phyloP scores from a whole-genome alignment of 2,888 invertebrate genomes.

The Dione juno region DNA sequence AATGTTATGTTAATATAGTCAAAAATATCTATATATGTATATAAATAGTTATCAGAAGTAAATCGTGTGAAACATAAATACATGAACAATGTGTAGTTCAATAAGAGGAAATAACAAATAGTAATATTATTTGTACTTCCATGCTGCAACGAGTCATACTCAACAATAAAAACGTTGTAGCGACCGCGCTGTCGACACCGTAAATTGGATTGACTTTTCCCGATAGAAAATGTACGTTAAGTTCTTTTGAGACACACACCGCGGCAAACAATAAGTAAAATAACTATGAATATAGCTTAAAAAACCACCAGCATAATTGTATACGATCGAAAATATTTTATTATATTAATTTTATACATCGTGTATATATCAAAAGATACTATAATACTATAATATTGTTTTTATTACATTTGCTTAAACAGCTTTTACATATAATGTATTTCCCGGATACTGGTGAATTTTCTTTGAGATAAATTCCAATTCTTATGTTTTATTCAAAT shows the following conservation, averaged over 20 bases:
- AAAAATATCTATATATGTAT: background rate
- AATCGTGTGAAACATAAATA: conserved; percentile 13
- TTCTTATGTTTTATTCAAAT: conserved; percentile 13
- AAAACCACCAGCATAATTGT: background rate
- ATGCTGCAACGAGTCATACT: conserved; percentile 50
- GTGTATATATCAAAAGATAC: too few relatives aligned
- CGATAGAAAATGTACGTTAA: conserved; percentile 36
- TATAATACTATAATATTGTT: background rate
- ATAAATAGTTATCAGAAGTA: background rate
- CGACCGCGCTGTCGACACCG: conserved; percentile 63
- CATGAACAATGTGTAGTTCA: conserved; percentile 6
- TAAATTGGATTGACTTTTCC: conserved; percentile 66
- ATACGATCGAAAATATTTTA: too few relatives aligned
- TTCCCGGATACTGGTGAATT: background rate
- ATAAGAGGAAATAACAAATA: conserved; percentile 23
- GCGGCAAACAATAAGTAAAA: conserved; percentile 21
- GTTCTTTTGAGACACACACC: conserved; percentile 31
- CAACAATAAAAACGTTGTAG: conserved; percentile 65
- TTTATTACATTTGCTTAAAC: background rate
- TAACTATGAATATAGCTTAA: background rate
- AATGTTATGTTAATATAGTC: background rate
- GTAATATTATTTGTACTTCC: conserved; percentile 25
- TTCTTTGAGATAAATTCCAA: background rate
- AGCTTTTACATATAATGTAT: background rate
- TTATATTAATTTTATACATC: too few relatives aligned